These are phyloP conservation scores for Taeniopygia guttata DNA, from an alignment of 2,797 vertebrate genomes.

Conservation along the genomic window DNA sequence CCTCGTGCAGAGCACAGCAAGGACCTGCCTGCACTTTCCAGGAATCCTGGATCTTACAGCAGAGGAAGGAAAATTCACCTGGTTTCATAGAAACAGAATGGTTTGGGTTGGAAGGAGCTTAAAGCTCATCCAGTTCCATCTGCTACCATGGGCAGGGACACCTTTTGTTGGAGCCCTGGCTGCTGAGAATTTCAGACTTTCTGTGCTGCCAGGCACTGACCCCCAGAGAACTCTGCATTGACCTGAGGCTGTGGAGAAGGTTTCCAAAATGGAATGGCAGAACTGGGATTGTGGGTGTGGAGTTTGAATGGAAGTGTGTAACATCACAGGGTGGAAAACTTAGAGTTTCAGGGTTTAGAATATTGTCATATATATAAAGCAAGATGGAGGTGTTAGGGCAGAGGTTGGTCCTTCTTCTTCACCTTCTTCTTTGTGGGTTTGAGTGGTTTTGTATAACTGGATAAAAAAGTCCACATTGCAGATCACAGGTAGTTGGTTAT, in stretches of 20 bases:
- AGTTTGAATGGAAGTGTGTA: not conserved
- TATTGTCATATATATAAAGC: not conserved
- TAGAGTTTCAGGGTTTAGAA: not conserved
- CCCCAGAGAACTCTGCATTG: too few species aligned
- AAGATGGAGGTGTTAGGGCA: not conserved
- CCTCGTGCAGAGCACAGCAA: not conserved
- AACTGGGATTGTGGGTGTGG: not conserved
- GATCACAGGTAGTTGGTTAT: not conserved
- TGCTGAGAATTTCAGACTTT: too few species aligned
- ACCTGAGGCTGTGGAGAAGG: too few species aligned
- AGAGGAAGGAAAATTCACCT: not conserved
- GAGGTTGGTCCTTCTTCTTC: not conserved
- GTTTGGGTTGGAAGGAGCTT: not conserved
- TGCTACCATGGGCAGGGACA: too few species aligned
- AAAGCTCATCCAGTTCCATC: rapidly evolving
- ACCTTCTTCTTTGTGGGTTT: not conserved
- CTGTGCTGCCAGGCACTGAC: too few species aligned
- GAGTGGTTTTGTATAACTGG: not conserved
- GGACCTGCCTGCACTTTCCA: not conserved
- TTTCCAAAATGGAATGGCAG: not conserved
- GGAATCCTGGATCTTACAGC: not conserved
- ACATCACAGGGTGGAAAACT: not conserved
- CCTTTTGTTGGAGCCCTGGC: not conserved
- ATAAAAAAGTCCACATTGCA: not conserved
- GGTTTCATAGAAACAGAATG: not conserved